Conservation (phyloP, 2,797 vertebrate genomes). For the Micropoecilia bifurca region DNA sequence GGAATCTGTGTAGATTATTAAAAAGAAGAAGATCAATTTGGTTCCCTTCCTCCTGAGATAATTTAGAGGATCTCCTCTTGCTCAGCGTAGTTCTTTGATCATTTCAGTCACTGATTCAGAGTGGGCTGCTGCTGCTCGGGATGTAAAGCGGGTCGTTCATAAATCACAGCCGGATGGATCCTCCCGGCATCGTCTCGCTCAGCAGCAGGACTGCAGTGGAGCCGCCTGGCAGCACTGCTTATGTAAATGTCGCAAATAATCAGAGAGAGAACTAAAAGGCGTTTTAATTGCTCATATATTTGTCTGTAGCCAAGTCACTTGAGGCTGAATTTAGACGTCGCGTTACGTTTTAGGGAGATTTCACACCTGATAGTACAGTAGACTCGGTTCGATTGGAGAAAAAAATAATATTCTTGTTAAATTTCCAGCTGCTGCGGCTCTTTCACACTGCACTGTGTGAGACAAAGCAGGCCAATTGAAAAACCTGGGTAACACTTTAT, state of each 20-base stretch:
- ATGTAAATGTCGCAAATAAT: background rate
- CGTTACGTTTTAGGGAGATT: background rate
- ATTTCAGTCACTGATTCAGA: slow-evolving; percentile 11
- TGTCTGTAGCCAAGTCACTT: background rate
- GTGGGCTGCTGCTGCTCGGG: slow-evolving; percentile 2
- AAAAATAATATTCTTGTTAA: too few relatives aligned
- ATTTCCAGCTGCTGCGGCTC: too few relatives aligned
- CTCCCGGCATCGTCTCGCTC: background rate
- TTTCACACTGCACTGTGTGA: too few relatives aligned
- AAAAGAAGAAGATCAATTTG: slow-evolving; percentile 44
- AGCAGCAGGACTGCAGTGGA: slow-evolving; percentile 1
- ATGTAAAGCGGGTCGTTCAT: background rate
- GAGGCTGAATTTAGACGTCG: background rate
- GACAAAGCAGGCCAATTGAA: too few relatives aligned
- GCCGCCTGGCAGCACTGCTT: background rate
- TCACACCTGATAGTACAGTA: too few relatives aligned
- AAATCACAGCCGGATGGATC: background rate
- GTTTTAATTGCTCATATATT: background rate
- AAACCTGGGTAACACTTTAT: too few relatives aligned
- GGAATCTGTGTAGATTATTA: slow-evolving; percentile 24
- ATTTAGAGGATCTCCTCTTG: slow-evolving; percentile 9
- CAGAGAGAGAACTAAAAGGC: background rate
- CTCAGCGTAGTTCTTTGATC: slow-evolving; percentile 1
- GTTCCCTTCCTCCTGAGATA: slow-evolving; percentile 24
- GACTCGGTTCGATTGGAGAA: too few relatives aligned